Conservation (phyloP, 2,113 vertebrate species). For the Prolemur simus region DNA sequence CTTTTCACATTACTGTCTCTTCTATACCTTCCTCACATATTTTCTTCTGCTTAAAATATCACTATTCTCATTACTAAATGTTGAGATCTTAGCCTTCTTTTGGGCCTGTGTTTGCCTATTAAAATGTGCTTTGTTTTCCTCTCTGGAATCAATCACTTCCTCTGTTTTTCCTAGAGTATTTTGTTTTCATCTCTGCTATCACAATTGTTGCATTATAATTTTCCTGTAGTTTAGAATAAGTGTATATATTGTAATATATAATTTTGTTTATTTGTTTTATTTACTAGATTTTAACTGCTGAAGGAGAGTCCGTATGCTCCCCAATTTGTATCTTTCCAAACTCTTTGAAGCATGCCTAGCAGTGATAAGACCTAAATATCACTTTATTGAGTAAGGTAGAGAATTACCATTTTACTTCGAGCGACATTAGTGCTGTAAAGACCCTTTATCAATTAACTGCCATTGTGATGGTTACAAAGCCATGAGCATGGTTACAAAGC, state of each 20-base stretch:
- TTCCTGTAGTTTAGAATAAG: not conserved
- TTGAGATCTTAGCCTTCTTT: not conserved
- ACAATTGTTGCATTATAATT: not conserved
- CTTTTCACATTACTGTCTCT: not conserved
- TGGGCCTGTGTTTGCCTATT: not conserved
- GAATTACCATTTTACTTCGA: not conserved
- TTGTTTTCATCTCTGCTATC: not conserved
- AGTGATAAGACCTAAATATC: not conserved
- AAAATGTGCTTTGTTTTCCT: not conserved
- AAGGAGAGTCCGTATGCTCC: accelerated
- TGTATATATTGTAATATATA: not conserved
- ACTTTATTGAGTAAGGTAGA: not conserved
- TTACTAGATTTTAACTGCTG: not conserved
- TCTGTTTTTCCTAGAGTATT: not conserved
- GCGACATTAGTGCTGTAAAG: not conserved
- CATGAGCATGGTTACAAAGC: not conserved
- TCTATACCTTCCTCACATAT: not conserved
- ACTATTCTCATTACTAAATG: not conserved
- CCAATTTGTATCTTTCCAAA: not conserved
- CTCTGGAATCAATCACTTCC: not conserved
- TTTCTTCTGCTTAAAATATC: not conserved
- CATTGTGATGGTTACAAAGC: not conserved
- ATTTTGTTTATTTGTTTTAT: not conserved
- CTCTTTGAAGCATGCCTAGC: not conserved
- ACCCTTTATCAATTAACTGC: not conserved